Conservation (phyloP, 1,140 invertebrate genomes). For the Phymorhynchus buccinoides region DNA sequence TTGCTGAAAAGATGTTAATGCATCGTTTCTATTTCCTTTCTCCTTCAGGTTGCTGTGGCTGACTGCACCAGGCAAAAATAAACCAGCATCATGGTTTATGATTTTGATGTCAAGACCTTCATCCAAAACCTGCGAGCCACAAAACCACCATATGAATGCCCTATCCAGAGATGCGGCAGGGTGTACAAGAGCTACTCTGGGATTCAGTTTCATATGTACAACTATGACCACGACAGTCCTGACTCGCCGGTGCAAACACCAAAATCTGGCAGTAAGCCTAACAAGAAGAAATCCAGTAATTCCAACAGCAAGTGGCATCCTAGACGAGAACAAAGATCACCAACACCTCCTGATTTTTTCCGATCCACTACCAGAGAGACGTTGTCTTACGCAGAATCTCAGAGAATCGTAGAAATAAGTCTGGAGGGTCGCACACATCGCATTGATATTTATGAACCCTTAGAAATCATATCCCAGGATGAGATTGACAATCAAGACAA, state of each 20-base stretch:
- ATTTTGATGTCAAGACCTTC: slow-evolving; percentile 89
- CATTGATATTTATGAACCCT: slow-evolving; percentile 75
- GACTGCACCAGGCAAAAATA: background rate
- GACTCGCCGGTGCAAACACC: slow-evolving; percentile 59
- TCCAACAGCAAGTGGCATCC: slow-evolving; percentile 64
- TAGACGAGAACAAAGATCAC: slow-evolving; percentile 66
- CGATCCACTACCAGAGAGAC: slow-evolving; percentile 67
- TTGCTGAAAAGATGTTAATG: no score
- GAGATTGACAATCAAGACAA: slow-evolving; percentile 72
- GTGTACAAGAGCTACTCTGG: slow-evolving; percentile 89
- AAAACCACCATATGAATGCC: slow-evolving; percentile 88
- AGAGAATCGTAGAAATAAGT: slow-evolving; percentile 88
- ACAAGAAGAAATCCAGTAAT: slow-evolving; percentile 48
- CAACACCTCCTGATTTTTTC: slow-evolving; percentile 71
- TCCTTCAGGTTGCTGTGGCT: background rate
- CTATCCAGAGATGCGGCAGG: slow-evolving; percentile 86
- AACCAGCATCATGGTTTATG: slow-evolving; percentile 78
- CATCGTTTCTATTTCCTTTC: no score
- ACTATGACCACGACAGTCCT: slow-evolving; percentile 83
- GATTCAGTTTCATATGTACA: slow-evolving; percentile 87
- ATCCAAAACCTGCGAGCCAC: slow-evolving; percentile 85
- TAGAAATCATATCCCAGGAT: slow-evolving; percentile 74
- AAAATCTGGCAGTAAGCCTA: slow-evolving; percentile 57
- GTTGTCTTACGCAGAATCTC: slow-evolving; percentile 84
- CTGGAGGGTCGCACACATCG: slow-evolving; percentile 80